These are phyloP conservation scores for Prionailurus bengalensis DNA, from an alignment of 2,113 vertebrate species.

Conservation along the genomic window DNA sequence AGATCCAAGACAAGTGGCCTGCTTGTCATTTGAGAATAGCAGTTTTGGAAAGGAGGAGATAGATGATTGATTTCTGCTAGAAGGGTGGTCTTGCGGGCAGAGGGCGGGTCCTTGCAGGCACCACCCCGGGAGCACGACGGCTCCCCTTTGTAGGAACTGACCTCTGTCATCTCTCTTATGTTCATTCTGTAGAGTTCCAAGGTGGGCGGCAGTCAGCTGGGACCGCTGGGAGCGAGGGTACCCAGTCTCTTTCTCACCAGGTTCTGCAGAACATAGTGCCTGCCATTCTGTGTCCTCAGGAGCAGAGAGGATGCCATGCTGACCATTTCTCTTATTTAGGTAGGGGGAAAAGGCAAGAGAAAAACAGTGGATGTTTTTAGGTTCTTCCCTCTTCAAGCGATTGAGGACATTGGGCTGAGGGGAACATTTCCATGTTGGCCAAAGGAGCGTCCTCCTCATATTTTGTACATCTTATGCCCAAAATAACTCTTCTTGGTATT, in stretches of 20 bases:
- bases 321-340: neutral
- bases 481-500: slow-evolving; percentile 81
- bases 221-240: neutral
- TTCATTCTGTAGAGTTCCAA: neutral
- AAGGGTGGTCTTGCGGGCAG: neutral
- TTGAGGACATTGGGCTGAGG: slow-evolving; percentile 22
- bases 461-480: slow-evolving; percentile 65
- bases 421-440: slow-evolving; percentile 67
- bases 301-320: neutral
- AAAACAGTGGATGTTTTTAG: neutral
- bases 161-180: neutral
- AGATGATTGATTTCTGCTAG: neutral
- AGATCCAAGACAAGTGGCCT: neutral
- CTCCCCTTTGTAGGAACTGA: neutral
- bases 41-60: neutral
- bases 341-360: neutral
- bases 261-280: neutral
- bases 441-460: slow-evolving; percentile 71
- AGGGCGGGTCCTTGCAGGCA: neutral
- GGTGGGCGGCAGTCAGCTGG: neutral
- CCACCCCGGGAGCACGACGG: neutral
- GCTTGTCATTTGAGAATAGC: neutral
- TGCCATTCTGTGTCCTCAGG: neutral
- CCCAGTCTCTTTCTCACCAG: neutral
- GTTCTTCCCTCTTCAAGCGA: slow-evolving; percentile 49